Evolutionary conservation across 1,140 invertebrate species (phyloP).

Genomic region (Neodiprion virginianus): DNA sequence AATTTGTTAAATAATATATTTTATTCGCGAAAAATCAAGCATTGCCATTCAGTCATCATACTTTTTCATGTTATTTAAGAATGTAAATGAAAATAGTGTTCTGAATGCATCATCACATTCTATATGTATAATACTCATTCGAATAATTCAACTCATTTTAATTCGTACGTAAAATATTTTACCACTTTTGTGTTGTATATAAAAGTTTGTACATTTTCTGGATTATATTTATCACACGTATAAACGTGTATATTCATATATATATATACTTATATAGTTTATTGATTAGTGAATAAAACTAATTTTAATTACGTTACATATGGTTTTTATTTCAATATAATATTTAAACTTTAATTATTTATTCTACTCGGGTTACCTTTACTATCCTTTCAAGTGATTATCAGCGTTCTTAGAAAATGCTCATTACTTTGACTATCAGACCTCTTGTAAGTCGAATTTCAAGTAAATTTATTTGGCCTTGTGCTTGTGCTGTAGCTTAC

Average conservation of each 20-base stretch:
- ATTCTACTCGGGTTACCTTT: conserved; percentile 33
- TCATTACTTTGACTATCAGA: conserved; percentile 43
- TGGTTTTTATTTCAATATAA: conserved; percentile 49
- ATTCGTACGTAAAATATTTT: conserved; percentile 24
- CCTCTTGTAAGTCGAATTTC: conserved; percentile 37
- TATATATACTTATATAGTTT: conserved; percentile 26
- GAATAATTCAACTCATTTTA: background rate
- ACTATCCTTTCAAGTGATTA: conserved; percentile 28
- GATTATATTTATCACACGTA: conserved; percentile 31
- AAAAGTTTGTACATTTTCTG: conserved; percentile 41
- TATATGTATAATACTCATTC: conserved; percentile 2
- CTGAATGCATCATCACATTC: background rate
- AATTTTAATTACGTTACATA: conserved; percentile 42
- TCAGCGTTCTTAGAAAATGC: conserved; percentile 44
- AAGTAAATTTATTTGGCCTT: conserved; percentile 46
- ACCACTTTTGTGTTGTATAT: conserved; percentile 39
- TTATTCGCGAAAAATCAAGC: background rate
- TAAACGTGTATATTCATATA: background rate
- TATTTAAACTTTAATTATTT: background rate
- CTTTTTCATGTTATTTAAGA: conserved; percentile 16
- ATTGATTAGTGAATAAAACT: conserved; percentile 44
- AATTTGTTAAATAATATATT: too few species aligned
- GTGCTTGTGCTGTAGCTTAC: background rate
- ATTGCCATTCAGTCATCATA: background rate
- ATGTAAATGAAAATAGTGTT: too few species aligned